Conservation (phyloP, 2,797 vertebrate species). For the Chelidonichthys spinosus region DNA sequence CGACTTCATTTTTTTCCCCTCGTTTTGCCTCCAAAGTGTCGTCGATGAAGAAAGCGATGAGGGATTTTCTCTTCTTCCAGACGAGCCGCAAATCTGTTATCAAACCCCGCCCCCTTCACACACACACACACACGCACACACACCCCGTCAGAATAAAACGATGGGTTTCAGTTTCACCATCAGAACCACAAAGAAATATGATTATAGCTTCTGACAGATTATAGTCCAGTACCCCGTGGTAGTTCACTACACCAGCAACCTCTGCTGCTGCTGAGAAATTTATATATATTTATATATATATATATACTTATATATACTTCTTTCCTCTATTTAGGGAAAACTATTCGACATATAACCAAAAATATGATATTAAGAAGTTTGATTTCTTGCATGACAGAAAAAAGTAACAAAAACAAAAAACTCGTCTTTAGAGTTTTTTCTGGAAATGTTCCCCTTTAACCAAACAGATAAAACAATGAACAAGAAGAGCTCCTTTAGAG, state of each 20-base stretch:
- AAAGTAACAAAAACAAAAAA: conserved; percentile 62
- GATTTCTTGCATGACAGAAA: conserved; percentile 88
- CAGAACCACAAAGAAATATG: conserved; percentile 85
- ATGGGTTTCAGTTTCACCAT: conserved; percentile 85
- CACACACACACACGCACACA: conserved; percentile 20
- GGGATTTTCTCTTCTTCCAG: conserved; percentile 3
- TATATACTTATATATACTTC: conserved; percentile 77
- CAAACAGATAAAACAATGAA: conserved; percentile 82
- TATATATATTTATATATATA: conserved; percentile 74
- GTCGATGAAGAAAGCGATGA: conserved; percentile 6
- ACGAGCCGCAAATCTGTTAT: background rate
- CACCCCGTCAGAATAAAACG: conserved; percentile 19
- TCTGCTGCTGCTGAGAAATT: conserved; percentile 68
- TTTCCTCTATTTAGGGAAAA: conserved; percentile 92
- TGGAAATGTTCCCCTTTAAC: conserved; percentile 70
- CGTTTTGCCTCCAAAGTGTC: background rate
- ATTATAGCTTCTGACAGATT: conserved; percentile 89
- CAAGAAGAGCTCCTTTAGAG: conserved; percentile 50
- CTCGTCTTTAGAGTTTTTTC: conserved; percentile 83
- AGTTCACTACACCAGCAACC: conserved; percentile 91
- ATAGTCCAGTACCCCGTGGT: conserved; percentile 93
- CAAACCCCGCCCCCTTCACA: background rate
- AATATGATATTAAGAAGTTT: conserved; percentile 90
- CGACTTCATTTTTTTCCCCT: background rate
- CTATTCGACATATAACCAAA: conserved; percentile 91